A percentile compares a stretch with the other conserved stretches of the same genome.
Evolutionary conservation across 2,888 invertebrate genomes (phyloP).

Genomic region (Papilio elwesi): DNA sequence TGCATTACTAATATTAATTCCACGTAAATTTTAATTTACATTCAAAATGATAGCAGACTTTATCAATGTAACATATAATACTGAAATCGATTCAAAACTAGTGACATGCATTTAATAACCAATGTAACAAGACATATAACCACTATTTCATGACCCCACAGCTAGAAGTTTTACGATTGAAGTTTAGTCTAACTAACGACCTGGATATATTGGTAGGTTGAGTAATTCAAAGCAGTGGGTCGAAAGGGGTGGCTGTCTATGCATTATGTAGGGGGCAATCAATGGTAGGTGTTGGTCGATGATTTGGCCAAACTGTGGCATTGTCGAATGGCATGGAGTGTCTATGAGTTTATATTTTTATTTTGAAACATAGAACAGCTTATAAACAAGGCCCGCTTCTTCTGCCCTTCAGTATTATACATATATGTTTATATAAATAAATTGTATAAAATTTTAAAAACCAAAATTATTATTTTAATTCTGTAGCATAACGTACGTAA

Average conservation of each 20-base stretch:
- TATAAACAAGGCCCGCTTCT: not conserved
- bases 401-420: too few species aligned
- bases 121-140: conserved; percentile 49
- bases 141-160: conserved; percentile 2
- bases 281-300: conserved; percentile 74
- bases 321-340: conserved; percentile 51
- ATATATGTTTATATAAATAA: not conserved
- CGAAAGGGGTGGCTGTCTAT: conserved; percentile 57
- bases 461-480: not conserved
- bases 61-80: conserved; percentile 17
- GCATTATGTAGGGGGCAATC: conserved; percentile 81
- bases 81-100: conserved; percentile 73
- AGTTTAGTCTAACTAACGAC: conserved; percentile 45
- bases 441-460: not conserved
- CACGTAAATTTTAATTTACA: conserved; percentile 12
- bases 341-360: conserved; percentile 11
- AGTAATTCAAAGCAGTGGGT: conserved; percentile 63
- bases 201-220: conserved; percentile 52
- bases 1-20: conserved; percentile 7
- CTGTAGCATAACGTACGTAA: too few species aligned
- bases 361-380: not conserved
- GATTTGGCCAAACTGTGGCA: conserved; percentile 57
- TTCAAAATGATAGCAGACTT: conserved; percentile 3
- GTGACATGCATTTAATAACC: conserved; percentile 62
- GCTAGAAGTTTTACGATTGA: conserved; percentile 31